A percentile compares a stretch with the other conserved stretches of the same genome.
Conservation (phyloP, 2,888 invertebrate species). For the Cephus rjabovi region DNA sequence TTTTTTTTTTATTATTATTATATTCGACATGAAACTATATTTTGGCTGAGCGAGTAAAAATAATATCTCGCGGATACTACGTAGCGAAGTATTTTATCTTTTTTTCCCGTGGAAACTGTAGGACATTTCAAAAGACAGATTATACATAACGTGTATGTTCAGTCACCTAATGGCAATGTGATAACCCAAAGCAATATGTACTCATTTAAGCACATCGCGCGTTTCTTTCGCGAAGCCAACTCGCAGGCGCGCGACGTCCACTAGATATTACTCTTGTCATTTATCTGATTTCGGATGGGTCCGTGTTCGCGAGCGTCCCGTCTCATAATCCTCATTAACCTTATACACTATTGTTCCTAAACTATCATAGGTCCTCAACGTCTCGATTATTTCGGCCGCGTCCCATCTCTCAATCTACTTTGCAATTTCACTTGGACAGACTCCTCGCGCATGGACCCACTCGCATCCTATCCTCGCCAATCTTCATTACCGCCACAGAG, state of each 20-base stretch:
- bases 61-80: background rate
- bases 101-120: background rate
- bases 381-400: background rate
- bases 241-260: background rate
- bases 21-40: background rate
- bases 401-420: background rate
- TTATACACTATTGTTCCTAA: background rate
- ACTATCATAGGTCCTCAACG: background rate
- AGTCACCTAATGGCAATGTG: slow-evolving; percentile 37
- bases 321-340: background rate
- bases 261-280: slow-evolving; percentile 2
- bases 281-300: slow-evolving; percentile 1
- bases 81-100: background rate
- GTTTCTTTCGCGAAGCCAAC: background rate
- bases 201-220: slow-evolving; percentile 24
- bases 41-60: background rate
- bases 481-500: slow-evolving; percentile 1
- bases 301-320: background rate
- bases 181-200: slow-evolving; percentile 49
- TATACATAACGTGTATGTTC: slow-evolving; percentile 10
- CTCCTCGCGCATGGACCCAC: background rate
- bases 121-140: background rate
- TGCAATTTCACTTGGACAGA: background rate
- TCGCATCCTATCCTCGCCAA: background rate
- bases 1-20: background rate